Conservation (phyloP, 2,113 vertebrate genomes). For the Panurus biarmicus region DNA sequence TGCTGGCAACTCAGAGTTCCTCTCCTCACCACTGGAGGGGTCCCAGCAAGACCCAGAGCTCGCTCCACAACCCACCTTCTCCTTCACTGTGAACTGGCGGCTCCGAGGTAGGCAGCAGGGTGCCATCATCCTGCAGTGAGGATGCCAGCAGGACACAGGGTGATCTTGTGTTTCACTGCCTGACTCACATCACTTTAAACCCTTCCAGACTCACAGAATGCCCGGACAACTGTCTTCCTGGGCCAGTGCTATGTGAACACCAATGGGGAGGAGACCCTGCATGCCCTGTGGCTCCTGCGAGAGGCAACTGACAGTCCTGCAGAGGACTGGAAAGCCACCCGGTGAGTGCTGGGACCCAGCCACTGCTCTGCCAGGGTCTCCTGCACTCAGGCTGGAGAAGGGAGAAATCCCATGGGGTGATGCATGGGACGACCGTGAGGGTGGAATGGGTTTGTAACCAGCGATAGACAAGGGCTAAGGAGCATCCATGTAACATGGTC, state of each 20-base stretch:
- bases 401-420: background rate
- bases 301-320: accelerated
- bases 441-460: background rate
- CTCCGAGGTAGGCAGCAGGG: background rate
- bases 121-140: accelerated
- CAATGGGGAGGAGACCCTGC: background rate
- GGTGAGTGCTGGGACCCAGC: background rate
- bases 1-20: accelerated
- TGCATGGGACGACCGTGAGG: accelerated
- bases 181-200: background rate
- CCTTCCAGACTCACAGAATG: background rate
- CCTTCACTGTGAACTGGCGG: background rate
- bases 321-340: background rate
- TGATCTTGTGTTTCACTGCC: background rate
- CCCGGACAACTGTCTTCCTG: background rate
- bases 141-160: background rate
- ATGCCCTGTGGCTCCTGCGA: background rate
- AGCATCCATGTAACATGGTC: background rate
- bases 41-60: background rate
- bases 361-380: background rate
- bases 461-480: background rate
- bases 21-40: background rate
- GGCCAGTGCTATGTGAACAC: slow-evolving; percentile 25
- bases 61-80: background rate
- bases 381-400: background rate